Percentiles rank a stretch among this genome's conserved stretches.
These are phyloP conservation scores for Eilema caniola DNA, from an alignment of 2,888 invertebrate species.

Conservation along the genomic window DNA sequence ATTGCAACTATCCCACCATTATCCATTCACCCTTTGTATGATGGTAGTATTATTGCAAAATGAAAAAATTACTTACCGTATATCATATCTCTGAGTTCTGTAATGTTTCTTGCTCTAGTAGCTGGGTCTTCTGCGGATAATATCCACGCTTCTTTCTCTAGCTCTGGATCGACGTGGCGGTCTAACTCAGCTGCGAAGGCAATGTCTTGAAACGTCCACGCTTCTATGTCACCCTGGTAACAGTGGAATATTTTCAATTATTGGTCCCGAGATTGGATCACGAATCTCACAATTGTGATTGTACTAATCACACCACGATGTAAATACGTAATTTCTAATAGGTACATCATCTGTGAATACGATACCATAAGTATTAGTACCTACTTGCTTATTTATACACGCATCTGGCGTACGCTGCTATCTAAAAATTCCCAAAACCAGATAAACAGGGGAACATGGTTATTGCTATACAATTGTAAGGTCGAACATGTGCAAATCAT, in stretches of 20 bases:
- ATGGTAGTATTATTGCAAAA: neutral
- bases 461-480: too few species aligned
- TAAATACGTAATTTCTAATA: too few species aligned
- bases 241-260: neutral
- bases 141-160: conserved; percentile 69
- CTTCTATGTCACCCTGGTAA: conserved; percentile 52
- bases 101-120: conserved; percentile 59
- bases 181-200: conserved; percentile 77
- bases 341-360: too few species aligned
- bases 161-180: conserved; percentile 73
- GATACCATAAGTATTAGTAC: too few species aligned
- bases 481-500: too few species aligned
- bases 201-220: conserved; percentile 74
- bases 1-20: neutral
- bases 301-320: too few species aligned
- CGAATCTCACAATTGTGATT: too few species aligned
- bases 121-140: conserved; percentile 71
- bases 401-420: too few species aligned
- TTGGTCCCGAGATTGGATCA: too few species aligned
- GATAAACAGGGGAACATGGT: too few species aligned
- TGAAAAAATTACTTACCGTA: conserved; percentile 66
- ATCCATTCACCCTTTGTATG: neutral
- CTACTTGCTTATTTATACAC: too few species aligned
- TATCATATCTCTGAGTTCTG: conserved; percentile 72
- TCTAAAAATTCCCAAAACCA: too few species aligned